Conservation (phyloP, 2,888 invertebrate species). For the Hyposoter didymator region DNA sequence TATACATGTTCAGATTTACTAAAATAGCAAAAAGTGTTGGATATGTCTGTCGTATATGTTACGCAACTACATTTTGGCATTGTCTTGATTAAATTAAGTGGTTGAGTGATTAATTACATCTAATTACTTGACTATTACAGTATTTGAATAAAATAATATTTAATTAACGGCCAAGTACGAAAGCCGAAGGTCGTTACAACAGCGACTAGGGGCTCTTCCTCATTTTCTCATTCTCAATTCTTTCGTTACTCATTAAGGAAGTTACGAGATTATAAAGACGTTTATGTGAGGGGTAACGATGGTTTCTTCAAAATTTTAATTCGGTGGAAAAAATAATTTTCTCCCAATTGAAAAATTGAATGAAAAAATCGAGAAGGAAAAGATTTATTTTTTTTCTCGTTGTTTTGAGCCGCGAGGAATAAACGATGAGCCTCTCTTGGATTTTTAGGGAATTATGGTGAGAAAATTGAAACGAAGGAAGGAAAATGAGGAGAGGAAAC, state of each 20-base stretch:
- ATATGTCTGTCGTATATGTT: constrained; percentile 57
- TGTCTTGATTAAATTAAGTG: background rate
- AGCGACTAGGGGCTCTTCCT: constrained; percentile 3
- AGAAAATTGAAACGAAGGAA: constrained; percentile 45
- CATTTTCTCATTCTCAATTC: constrained; percentile 12
- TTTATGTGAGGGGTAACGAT: constrained; percentile 22
- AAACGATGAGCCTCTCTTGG: background rate
- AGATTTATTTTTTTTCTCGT: background rate
- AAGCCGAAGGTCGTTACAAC: constrained; percentile 30
- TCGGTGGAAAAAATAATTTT: constrained; percentile 20
- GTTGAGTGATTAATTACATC: constrained; percentile 16
- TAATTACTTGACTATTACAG: constrained; percentile 29
- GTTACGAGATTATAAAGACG: constrained; percentile 38
- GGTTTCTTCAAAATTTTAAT: background rate
- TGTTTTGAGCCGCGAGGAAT: constrained; percentile 35
- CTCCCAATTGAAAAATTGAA: background rate
- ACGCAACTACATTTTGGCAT: constrained; percentile 48
- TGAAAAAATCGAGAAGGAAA: background rate
- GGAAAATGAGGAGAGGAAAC: constrained; percentile 36
- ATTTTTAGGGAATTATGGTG: constrained; percentile 12
- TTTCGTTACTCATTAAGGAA: constrained; percentile 11
- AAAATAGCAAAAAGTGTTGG: constrained; percentile 62
- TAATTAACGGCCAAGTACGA: constrained; percentile 48
- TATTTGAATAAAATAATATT: constrained; percentile 22
- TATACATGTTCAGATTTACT: constrained; percentile 39